Conservation (phyloP, 2,888 invertebrate genomes). For the Phyllotreta cruciferae region DNA sequence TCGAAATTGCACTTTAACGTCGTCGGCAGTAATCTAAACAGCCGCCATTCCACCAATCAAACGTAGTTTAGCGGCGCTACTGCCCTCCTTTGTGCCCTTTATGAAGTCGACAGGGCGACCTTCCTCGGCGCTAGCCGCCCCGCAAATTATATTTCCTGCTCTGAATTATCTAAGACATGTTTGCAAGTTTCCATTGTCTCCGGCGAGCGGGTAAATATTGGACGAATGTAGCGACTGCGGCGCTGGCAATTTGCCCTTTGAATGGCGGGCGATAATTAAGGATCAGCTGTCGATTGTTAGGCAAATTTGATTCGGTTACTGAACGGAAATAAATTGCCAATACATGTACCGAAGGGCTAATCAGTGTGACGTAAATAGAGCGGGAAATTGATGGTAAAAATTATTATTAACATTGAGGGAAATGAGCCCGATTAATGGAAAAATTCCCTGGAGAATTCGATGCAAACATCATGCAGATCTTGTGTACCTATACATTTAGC, state of each 20-base stretch:
- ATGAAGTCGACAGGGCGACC: constrained; percentile 26
- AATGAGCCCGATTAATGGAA: no score
- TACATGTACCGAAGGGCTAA: no score
- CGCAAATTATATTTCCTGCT: constrained; percentile 29
- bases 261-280: constrained; percentile 3
- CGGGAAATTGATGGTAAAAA: no score
- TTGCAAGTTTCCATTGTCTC: constrained; percentile 29
- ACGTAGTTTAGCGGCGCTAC: constrained; percentile 10
- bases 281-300: constrained; percentile 4
- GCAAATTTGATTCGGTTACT: constrained; percentile 1
- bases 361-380: no score
- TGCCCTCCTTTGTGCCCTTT: constrained; percentile 20
- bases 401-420: no score
- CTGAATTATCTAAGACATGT: constrained; percentile 32
- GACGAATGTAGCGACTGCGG: constrained; percentile 13
- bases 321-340: no score
- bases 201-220: constrained; percentile 12
- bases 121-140: constrained; percentile 22
- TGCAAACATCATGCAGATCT: no score
- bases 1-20: constrained; percentile 1
- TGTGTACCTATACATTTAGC: no score
- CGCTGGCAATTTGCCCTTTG: constrained; percentile 4
- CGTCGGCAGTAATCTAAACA: neutral
- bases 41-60: neutral
- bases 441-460: no score